Evolutionary conservation across 2,797 vertebrate genomes (phyloP), one percentile per base, ranked within the genome.

Genomic region (Lagorchestes hirsutus): DNA sequence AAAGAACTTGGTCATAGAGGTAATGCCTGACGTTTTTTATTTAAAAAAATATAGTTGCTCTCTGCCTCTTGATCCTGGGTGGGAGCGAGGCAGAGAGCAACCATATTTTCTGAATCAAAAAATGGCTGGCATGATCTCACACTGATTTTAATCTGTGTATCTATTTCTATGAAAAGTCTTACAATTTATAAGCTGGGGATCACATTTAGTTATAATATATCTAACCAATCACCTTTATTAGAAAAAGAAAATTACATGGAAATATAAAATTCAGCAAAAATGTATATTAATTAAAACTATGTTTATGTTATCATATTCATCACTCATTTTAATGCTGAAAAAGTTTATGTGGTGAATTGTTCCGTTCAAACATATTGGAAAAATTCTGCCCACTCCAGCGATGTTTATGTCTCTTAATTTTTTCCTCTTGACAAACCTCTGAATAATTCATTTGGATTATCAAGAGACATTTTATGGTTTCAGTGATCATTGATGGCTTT

Each of bases 1-100:
- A 97, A 97, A 95, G 96, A 54, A 54, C 46, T 90, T 54, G 94
- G 28, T 92, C 91, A 50, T 5, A 91, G 59, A 59, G 56, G 92
- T 93, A n/a, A 40, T 22, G 67, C 1, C 67, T 31, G 11, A 2
- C n/a, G 24, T 82, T 40, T 82, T 74, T 82, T 2, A 22, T 82
- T 74, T 5, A 8, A n/a, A 40, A 57, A 74, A 40, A 74, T 9
- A 22, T 67, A 5, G 67, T 18, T 74, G n/a, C 16, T 74, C 18
- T n/a, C 34, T 67, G 62, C 14, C 34, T 67, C 34, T n/a, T 16
- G 13, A 67, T 34, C 62, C 62, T 16, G 0, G 34, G 62, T 18
- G 34, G 62, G 5, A n/a, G 34, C 29, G 29, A 67, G 34, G 13
- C 14, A n/a, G n/a, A 82, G n/a, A 82, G 18, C n/a, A 40, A 40